Conservation (phyloP, 2,797 vertebrate genomes). For the Molossus molossus region DNA sequence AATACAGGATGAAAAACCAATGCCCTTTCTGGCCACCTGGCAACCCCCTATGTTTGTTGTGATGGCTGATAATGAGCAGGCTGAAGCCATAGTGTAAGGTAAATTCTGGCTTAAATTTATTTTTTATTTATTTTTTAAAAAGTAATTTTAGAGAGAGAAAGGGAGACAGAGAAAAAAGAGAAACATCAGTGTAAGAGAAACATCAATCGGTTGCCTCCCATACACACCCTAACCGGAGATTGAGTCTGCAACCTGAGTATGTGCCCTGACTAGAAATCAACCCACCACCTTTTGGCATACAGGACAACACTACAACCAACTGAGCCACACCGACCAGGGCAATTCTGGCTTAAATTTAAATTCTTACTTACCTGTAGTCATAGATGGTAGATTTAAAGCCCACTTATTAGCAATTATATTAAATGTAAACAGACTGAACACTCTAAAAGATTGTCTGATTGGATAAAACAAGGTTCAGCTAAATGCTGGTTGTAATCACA, state of each 20-base stretch:
- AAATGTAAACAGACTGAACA: neutral
- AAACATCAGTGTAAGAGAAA: neutral
- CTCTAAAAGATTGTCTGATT: neutral
- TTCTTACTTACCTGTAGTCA: neutral
- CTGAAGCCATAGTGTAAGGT: neutral
- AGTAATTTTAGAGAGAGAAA: neutral
- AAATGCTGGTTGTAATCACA: neutral
- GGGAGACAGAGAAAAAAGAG: too few species aligned
- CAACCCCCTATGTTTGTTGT: neutral
- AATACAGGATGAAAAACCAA: neutral
- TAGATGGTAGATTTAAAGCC: conserved; percentile 11
- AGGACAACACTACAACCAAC: neutral
- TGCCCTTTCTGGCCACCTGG: neutral
- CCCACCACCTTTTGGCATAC: neutral
- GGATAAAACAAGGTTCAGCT: conserved; percentile 3
- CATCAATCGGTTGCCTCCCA: neutral
- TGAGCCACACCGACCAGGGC: neutral
- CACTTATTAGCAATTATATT: neutral
- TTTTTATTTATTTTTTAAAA: neutral
- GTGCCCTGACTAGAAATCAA: neutral
- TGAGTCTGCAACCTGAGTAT: neutral
- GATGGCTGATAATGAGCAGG: neutral
- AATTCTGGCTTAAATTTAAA: conserved; percentile 17
- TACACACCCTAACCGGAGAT: neutral
- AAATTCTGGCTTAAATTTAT: conserved; percentile 34